phyloP scores from a whole-genome alignment of 2,113 vertebrate species.

The Thermophis baileyi region DNA sequence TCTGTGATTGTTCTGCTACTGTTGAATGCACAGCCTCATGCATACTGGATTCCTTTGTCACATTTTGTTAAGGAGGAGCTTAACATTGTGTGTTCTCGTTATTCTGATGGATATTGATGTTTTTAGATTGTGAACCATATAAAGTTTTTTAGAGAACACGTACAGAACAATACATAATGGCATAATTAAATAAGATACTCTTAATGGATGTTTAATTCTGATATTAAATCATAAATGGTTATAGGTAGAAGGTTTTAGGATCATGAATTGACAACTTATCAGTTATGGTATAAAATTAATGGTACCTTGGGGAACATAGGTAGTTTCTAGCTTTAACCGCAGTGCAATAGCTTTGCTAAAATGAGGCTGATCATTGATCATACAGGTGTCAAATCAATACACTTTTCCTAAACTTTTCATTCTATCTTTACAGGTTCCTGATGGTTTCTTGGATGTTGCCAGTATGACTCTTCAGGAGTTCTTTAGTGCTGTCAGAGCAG shows the following conservation, averaged over 20 bases:
- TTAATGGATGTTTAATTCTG: not conserved
- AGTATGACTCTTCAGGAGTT: conserved; percentile 91
- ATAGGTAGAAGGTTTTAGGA: not conserved
- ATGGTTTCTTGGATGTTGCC: conserved; percentile 88
- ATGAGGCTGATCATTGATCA: not conserved
- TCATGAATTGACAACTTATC: not conserved
- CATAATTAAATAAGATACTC: not conserved
- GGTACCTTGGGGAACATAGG: not conserved
- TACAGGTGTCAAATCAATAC: not conserved
- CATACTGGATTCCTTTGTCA: not conserved
- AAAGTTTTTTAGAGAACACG: not conserved
- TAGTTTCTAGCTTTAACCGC: too few relatives aligned
- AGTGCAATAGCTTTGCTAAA: not conserved
- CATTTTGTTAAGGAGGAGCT: not conserved
- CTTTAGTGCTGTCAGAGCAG: conserved; percentile 82
- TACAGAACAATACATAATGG: not conserved
- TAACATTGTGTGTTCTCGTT: not conserved
- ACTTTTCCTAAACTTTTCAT: conserved; percentile 21
- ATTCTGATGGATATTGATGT: not conserved
- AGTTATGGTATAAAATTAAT: not conserved
- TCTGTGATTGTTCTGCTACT: not conserved
- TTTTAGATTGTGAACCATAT: not conserved
- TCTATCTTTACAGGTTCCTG: conserved; percentile 79
- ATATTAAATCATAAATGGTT: not conserved
- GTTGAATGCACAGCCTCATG: not conserved